These are phyloP conservation scores for Pristionchus japonicus DNA, from an alignment of 2,888 invertebrate genomes.

Conservation along the genomic window DNA sequence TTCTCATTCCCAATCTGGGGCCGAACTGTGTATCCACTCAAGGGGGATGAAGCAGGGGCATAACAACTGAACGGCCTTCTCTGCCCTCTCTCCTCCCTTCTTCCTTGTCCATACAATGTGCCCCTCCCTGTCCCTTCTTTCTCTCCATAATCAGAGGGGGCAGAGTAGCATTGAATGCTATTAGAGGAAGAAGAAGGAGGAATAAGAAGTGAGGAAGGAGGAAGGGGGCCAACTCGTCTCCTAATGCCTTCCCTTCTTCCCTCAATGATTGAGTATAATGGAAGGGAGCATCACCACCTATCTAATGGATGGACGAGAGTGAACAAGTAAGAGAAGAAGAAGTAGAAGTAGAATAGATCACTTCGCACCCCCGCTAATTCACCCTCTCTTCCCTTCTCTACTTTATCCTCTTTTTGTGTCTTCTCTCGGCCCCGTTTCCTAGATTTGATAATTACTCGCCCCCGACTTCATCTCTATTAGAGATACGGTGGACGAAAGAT, in stretches of 20 bases:
- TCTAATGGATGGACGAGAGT: neutral
- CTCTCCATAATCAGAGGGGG: constrained; percentile 31
- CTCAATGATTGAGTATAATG: constrained; percentile 16
- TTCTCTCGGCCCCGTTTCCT: neutral
- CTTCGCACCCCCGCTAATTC: neutral
- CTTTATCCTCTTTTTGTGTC: constrained; percentile 12
- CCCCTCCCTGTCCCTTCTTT: neutral
- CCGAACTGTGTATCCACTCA: neutral
- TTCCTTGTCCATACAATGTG: neutral
- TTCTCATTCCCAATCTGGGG: neutral
- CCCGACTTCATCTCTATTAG: neutral
- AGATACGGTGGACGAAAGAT: neutral
- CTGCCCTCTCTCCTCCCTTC: neutral
- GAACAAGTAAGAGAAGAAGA: neutral
- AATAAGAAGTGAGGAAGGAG: neutral
- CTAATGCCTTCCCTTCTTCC: neutral
- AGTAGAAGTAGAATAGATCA: neutral
- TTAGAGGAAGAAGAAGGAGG: constrained; percentile 3
- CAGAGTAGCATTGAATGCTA: constrained; percentile 23
- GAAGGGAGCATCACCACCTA: neutral
- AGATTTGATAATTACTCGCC: neutral
- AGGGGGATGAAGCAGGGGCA: constrained; percentile 3
- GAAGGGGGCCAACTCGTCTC: neutral
- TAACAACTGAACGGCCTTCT: neutral
- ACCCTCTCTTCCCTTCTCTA: neutral